Percentiles rank a stretch among this genome's conserved stretches.
phyloP scores from a whole-genome alignment of 1,140 invertebrate species.

The Lycorma delicatula region DNA sequence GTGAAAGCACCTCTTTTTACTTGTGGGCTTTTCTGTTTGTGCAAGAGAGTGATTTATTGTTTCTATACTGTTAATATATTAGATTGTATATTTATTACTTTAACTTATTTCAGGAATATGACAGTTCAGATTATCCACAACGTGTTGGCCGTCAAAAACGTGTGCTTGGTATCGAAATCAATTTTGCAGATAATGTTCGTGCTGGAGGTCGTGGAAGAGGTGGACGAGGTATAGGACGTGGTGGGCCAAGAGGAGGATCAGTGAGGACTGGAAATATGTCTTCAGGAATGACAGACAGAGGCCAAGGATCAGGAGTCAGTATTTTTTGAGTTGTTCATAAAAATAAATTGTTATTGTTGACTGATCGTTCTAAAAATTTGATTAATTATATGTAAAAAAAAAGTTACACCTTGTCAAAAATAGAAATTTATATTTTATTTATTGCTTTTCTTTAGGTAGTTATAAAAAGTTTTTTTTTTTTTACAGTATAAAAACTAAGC shows the following conservation, averaged over 20 bases:
- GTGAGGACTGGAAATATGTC: too few relatives aligned
- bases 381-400: too few relatives aligned
- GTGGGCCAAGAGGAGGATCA: conserved; percentile 15
- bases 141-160: conserved; percentile 80
- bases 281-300: too few relatives aligned
- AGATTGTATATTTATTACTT: conserved; percentile 7
- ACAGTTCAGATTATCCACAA: conserved; percentile 72
- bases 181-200: conserved; percentile 66
- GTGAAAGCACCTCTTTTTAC: not conserved
- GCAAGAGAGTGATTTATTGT: conserved; percentile 21
- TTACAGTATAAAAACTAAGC: too few relatives aligned
- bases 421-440: too few relatives aligned
- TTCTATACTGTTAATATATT: not conserved
- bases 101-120: conserved; percentile 48
- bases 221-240: conserved; percentile 33
- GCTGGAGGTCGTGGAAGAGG: conserved; percentile 37
- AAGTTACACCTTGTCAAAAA: too few relatives aligned
- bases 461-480: too few relatives aligned
- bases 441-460: too few relatives aligned
- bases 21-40: not conserved
- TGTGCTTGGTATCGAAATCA: conserved; percentile 80
- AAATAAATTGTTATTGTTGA: too few relatives aligned
- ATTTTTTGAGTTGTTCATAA: too few relatives aligned
- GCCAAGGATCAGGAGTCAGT: too few relatives aligned
- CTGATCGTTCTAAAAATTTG: too few relatives aligned